Conservation (phyloP, 1,140 invertebrate genomes). For the Hylyphantes graminicola region DNA sequence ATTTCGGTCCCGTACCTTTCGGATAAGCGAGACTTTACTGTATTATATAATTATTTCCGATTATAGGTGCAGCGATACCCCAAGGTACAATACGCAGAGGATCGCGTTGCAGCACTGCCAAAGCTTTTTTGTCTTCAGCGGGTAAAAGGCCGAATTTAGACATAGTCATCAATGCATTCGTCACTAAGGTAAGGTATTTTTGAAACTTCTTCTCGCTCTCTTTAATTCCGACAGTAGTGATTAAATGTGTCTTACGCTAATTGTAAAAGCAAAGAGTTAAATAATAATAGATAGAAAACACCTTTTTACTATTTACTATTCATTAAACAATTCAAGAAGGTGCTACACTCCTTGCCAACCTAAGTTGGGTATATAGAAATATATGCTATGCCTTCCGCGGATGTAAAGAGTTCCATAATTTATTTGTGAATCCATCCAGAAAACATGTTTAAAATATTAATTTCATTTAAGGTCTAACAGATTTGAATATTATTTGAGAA, state of each 20-base stretch:
- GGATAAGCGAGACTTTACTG: background rate
- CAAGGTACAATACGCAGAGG: constrained; percentile 86
- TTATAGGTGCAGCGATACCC: constrained; percentile 78
- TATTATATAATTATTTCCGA: background rate
- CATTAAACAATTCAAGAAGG: too few relatives aligned
- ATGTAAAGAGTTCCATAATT: too few relatives aligned
- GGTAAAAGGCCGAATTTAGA: constrained; percentile 85
- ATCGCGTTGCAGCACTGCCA: constrained; percentile 80
- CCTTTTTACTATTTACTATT: too few relatives aligned
- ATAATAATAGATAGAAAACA: background rate
- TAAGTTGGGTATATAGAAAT: too few relatives aligned
- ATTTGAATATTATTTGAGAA: too few relatives aligned
- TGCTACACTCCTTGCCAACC: too few relatives aligned
- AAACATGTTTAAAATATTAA: too few relatives aligned
- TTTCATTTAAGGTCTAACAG: too few relatives aligned
- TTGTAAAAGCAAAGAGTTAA: too few relatives aligned
- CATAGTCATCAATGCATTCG: constrained; percentile 85
- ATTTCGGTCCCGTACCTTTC: background rate
- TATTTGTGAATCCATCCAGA: too few relatives aligned
- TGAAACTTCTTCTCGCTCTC: background rate
- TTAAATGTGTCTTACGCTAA: too few relatives aligned
- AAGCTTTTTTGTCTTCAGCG: constrained; percentile 66
- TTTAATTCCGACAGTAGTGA: background rate
- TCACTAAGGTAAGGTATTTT: constrained; percentile 74
- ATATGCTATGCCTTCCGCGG: too few relatives aligned